phyloP scores from a whole-genome alignment of 2,113 vertebrate species.

The Sturnus vulgaris region DNA sequence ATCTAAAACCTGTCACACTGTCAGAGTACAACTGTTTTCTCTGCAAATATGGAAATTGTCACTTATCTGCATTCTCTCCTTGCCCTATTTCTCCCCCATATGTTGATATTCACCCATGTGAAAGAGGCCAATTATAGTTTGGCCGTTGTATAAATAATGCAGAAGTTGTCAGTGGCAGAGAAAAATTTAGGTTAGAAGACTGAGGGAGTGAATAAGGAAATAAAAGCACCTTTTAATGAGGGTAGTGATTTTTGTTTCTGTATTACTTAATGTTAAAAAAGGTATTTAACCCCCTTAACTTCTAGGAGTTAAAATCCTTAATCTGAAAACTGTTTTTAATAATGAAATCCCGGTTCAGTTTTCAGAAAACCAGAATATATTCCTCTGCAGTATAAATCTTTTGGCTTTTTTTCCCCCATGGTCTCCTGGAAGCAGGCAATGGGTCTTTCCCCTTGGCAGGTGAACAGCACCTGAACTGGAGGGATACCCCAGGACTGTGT shows the following conservation, averaged over 20 bases:
- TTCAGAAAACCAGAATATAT: background rate
- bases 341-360: background rate
- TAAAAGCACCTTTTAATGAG: background rate
- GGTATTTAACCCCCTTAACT: background rate
- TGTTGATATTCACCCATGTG: constrained; percentile 36
- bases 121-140: constrained; percentile 39
- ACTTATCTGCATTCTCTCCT: background rate
- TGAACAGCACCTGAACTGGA: background rate
- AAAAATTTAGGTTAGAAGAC: background rate
- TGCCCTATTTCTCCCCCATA: background rate
- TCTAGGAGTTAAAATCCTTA: background rate
- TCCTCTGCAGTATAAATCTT: background rate
- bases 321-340: background rate
- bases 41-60: background rate
- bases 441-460: background rate
- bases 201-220: background rate
- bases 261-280: background rate
- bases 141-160: constrained; percentile 20
- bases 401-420: background rate
- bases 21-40: background rate
- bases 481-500: background rate
- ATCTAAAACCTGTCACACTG: background rate
- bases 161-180: background rate
- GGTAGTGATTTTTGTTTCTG: background rate
- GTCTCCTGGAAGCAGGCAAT: background rate